These are phyloP conservation scores for Cettia cetti DNA, from an alignment of 2,113 vertebrate genomes.

Conservation along the genomic window DNA sequence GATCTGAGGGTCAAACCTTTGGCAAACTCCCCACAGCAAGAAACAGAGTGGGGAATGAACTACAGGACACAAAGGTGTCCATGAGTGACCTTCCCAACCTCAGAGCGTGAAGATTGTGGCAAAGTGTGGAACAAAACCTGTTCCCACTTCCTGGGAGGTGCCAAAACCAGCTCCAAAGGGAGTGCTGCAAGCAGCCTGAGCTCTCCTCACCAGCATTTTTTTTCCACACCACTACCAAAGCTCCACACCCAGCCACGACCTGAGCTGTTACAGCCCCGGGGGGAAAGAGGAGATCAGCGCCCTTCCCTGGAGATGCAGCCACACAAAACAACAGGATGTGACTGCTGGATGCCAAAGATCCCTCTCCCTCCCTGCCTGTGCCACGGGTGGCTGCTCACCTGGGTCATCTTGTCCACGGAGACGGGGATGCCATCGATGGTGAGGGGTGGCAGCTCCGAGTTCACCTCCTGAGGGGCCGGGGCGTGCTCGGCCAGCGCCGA, in stretches of 20 bases:
- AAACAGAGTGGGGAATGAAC: not conserved
- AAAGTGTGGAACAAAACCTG: fast-evolving
- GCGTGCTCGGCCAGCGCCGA: constrained; percentile 94
- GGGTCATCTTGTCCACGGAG: constrained; percentile 99
- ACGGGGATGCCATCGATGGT: constrained; percentile 98
- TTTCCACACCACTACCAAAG: not conserved
- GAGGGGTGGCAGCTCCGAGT: constrained; percentile 92
- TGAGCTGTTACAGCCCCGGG: fast-evolving
- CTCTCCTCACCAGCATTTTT: not conserved
- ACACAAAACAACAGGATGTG: not conserved
- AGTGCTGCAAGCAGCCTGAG: not conserved
- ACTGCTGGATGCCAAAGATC: not conserved
- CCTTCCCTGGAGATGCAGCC: not conserved
- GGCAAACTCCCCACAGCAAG: not conserved
- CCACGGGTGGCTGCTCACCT: constrained; percentile 75
- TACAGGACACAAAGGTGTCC: not conserved
- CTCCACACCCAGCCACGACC: not conserved
- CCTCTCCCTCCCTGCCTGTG: not conserved
- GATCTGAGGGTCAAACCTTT: not conserved
- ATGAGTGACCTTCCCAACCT: not conserved
- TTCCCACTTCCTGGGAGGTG: not conserved
- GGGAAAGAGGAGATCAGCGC: not conserved
- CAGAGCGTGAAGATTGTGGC: not conserved
- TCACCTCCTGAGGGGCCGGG: constrained; percentile 89
- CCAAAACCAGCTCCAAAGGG: not conserved